Evolutionary conservation across 1,140 invertebrate genomes (phyloP).

Genomic region (Apis mellifera): DNA sequence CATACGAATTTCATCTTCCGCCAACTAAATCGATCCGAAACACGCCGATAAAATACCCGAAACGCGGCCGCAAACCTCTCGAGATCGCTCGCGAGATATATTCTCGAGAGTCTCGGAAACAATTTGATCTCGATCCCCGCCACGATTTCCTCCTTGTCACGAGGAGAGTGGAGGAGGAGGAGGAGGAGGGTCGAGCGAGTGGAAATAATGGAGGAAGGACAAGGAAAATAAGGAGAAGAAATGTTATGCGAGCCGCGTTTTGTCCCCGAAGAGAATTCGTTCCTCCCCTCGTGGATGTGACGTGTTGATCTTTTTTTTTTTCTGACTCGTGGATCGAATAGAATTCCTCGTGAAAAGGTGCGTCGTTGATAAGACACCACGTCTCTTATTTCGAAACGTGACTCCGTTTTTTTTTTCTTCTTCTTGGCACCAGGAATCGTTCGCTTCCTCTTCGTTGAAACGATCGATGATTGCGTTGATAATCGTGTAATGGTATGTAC

Average conservation of each 20-base stretch:
- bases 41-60: neutral
- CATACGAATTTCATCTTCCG: neutral
- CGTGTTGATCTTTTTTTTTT: neutral
- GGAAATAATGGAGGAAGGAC: slow-evolving; percentile 1
- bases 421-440: slow-evolving; percentile 25
- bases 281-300: neutral
- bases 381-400: neutral
- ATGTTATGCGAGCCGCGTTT: neutral
- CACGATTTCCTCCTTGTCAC: neutral
- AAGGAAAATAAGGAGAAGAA: slow-evolving; percentile 2
- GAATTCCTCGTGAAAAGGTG: neutral
- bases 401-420: neutral
- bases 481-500: neutral
- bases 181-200: neutral
- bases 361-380: neutral
- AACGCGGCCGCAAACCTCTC: neutral
- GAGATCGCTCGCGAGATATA: too few species aligned
- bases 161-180: too few species aligned
- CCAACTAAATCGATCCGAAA: neutral
- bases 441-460: too few species aligned
- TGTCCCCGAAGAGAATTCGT: neutral
- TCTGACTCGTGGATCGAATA: neutral
- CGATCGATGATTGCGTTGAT: neutral
- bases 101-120: too few species aligned
- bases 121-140: neutral